A percentile compares a stretch with the other conserved stretches of the same genome.
Evolutionary conservation across 2,888 invertebrate species (phyloP).

Genomic region (Ochropleura plecta): DNA sequence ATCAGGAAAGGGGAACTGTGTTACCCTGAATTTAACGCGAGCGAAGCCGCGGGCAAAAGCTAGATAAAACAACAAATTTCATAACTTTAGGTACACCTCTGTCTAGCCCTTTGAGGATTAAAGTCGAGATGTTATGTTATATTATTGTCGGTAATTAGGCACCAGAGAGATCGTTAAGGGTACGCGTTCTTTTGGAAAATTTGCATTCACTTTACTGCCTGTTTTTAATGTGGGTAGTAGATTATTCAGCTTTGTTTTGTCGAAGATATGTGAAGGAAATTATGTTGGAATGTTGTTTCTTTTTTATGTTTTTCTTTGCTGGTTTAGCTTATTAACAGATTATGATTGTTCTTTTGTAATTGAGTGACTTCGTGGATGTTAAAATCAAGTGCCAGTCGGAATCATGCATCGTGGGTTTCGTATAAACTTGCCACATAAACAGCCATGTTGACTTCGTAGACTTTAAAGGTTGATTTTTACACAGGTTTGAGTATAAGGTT

Average conservation of each 20-base stretch:
- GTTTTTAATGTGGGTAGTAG: constrained; percentile 36
- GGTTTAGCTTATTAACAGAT: neutral
- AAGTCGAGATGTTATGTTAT: neutral
- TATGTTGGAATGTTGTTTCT: neutral
- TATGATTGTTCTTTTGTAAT: neutral
- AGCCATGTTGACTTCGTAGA: too few relatives aligned
- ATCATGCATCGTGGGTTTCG: too few relatives aligned
- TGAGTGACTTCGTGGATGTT: neutral
- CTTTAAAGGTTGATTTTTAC: too few relatives aligned
- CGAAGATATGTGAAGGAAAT: constrained; percentile 7
- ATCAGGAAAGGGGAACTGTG: too few relatives aligned
- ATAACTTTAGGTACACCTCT: too few relatives aligned
- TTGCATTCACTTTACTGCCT: constrained; percentile 33
- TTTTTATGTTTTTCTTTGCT: neutral
- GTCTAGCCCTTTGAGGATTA: neutral
- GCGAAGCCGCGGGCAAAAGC: too few relatives aligned
- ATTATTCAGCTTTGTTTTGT: constrained; percentile 14
- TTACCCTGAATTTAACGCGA: too few relatives aligned
- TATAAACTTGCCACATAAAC: too few relatives aligned
- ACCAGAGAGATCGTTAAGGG: constrained; percentile 54
- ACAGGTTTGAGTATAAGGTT: too few relatives aligned
- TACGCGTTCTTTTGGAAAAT: constrained; percentile 45
- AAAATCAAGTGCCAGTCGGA: too few relatives aligned
- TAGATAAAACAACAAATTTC: too few relatives aligned
- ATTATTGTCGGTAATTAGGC: constrained; percentile 58